These are phyloP conservation scores for Elephas maximus DNA, from an alignment of 2,113 vertebrate genomes.

Conservation along the genomic window DNA sequence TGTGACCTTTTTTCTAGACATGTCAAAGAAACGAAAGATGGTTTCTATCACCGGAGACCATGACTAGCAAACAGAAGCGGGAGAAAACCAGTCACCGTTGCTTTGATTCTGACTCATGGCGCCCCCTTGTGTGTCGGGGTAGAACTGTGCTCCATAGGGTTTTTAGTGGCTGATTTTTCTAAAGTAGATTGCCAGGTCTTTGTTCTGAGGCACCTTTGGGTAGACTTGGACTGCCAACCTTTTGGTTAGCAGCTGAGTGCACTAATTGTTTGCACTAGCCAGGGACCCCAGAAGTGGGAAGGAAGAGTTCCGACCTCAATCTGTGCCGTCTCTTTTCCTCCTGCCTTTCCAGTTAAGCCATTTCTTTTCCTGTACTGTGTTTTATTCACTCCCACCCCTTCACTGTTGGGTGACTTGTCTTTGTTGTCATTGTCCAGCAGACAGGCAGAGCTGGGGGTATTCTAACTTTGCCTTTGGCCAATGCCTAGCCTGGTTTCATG, in stretches of 20 bases:
- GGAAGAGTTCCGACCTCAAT: background rate
- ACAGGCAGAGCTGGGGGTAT: background rate
- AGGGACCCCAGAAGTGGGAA: no score
- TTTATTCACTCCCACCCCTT: background rate
- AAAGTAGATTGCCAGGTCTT: background rate
- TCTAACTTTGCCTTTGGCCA: background rate
- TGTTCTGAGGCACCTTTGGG: background rate
- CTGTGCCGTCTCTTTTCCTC: accelerated
- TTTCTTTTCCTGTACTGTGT: background rate
- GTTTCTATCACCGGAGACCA: background rate
- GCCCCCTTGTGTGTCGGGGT: background rate
- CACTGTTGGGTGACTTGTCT: background rate
- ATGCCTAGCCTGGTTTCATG: accelerated
- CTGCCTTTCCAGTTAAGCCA: accelerated
- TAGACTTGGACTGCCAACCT: background rate
- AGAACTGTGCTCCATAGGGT: background rate
- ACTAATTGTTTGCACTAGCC: no score
- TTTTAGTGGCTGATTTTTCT: background rate
- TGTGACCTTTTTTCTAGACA: background rate
- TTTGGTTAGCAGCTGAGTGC: background rate
- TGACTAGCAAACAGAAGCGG: no score
- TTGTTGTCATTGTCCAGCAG: background rate
- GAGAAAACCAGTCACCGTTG: no score
- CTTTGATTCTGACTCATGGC: background rate
- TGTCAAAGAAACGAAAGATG: background rate